Evolutionary conservation across 2,888 invertebrate genomes (phyloP).

Genomic region (Linnaemya vulpina): DNA sequence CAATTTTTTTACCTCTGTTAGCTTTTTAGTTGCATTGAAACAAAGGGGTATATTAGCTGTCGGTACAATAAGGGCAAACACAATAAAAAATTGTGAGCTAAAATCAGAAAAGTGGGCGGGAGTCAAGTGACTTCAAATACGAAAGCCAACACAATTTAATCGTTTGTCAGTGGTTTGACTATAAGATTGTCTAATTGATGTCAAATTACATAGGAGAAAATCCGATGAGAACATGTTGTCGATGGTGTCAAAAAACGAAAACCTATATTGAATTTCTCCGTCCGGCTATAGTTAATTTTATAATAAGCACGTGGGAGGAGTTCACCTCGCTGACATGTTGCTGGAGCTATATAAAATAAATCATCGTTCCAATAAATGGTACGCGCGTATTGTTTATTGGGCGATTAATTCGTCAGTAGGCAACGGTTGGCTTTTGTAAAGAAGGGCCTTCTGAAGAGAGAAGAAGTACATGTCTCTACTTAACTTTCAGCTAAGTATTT

Average conservation of each 20-base stretch:
- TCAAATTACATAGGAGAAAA: conserved; percentile 65
- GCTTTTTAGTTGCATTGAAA: not conserved
- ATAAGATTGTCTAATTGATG: conserved; percentile 69
- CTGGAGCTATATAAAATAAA: too few relatives aligned
- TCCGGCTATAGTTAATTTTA: not conserved
- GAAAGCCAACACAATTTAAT: conserved; percentile 54
- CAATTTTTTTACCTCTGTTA: too few relatives aligned
- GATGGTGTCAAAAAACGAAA: conserved; percentile 69
- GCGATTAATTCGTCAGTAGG: too few relatives aligned
- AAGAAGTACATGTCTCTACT: not conserved
- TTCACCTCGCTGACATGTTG: too few relatives aligned
- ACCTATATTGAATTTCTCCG: conserved; percentile 28
- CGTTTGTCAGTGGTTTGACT: conserved; percentile 71
- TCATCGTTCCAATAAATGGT: too few relatives aligned
- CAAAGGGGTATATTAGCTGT: conserved; percentile 3
- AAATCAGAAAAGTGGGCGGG: too few relatives aligned
- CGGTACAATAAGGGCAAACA: not conserved
- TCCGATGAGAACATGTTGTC: conserved; percentile 63
- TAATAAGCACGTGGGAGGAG: too few relatives aligned
- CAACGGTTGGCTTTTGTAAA: not conserved
- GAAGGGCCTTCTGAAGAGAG: not conserved
- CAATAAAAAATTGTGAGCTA: too few relatives aligned
- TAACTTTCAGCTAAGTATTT: too few relatives aligned
- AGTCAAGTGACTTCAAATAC: too few relatives aligned
- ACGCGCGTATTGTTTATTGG: too few relatives aligned